Evolutionary conservation across 2,888 invertebrate genomes (phyloP), one percentile per base, ranked within the genome.

Genomic region (Ormyrus pomaceus): DNA sequence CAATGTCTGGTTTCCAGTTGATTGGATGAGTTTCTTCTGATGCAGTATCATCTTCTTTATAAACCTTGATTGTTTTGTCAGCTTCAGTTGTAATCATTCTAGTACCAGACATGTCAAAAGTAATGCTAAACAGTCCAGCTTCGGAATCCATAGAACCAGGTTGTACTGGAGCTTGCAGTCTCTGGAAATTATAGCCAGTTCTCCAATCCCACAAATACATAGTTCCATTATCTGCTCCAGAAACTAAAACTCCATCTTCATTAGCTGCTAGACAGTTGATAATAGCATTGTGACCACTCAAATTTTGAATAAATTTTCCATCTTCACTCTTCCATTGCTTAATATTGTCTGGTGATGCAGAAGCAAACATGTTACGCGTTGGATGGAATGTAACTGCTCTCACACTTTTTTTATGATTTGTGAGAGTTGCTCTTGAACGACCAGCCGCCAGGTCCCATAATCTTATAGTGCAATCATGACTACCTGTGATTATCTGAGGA

Each of bases 71-170:
- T 0, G 99, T 99, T 92, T 99, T 99, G 91, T 99, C 99, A 0
- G 99, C 99, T 91, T 99, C 99, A 0, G 97, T 96, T 0, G 99
- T 98, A 84, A 99, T 96, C 82, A 99, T 94, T 34, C 99, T 94
- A 0, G 96, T 95, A 46, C 98, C 98, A n/a, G 98, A 97, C 84
- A 96, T 95, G 91, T 99, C 99, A 91, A 96, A 99, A 0, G 95
- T 95, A 94, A 98, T 95, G 73, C 99, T 95, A 92, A 98, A 99
- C 83, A 99, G 96, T 61, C 99, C 99, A 19, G 98, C 97, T 91
- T 99, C 99, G 13, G 98, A 98, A 91, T 99, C 99, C 95, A 99
- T 99, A 0, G 99, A 99, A 11, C 99, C 99, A 0, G 99, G 99
- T 90, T 99, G 99, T 0, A 98, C 98, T 2, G 97, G 96, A 5